These are phyloP conservation scores for Choloepus didactylus DNA, from an alignment of 2,797 vertebrate genomes.

Conservation along the genomic window DNA sequence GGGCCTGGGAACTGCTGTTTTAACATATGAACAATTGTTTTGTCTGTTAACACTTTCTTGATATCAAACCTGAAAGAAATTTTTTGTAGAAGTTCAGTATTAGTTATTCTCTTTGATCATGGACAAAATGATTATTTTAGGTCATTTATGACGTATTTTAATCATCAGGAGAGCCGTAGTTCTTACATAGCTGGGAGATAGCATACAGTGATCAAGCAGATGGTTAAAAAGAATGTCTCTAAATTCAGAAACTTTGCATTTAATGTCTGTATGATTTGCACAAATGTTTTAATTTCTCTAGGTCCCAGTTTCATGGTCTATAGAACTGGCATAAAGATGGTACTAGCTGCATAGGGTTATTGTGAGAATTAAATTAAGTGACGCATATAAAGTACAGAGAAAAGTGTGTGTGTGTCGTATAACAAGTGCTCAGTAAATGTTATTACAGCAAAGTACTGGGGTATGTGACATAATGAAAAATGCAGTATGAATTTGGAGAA, in stretches of 20 bases:
- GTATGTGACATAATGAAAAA: slow-evolving; percentile 28
- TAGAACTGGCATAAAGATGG: neutral
- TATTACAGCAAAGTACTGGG: neutral
- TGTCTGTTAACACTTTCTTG: neutral
- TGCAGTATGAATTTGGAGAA: neutral
- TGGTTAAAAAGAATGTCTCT: neutral
- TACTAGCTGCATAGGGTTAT: neutral
- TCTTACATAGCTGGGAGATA: neutral
- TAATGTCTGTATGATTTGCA: neutral
- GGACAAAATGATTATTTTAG: neutral
- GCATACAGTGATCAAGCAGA: neutral
- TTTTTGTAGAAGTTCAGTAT: neutral
- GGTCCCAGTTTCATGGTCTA: neutral
- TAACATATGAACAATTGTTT: neutral
- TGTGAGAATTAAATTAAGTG: neutral
- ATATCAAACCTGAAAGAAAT: neutral
- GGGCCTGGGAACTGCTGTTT: neutral
- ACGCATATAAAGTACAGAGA: neutral
- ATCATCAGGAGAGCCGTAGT: neutral
- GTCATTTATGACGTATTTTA: neutral
- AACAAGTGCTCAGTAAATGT: slow-evolving; percentile 23
- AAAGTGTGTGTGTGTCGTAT: neutral
- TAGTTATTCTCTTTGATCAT: neutral
- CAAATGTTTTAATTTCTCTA: neutral
- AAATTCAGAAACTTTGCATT: slow-evolving; percentile 25